Evolutionary conservation across 2,113 vertebrate species (phyloP).

Genomic region (Tonatia bakeri): DNA sequence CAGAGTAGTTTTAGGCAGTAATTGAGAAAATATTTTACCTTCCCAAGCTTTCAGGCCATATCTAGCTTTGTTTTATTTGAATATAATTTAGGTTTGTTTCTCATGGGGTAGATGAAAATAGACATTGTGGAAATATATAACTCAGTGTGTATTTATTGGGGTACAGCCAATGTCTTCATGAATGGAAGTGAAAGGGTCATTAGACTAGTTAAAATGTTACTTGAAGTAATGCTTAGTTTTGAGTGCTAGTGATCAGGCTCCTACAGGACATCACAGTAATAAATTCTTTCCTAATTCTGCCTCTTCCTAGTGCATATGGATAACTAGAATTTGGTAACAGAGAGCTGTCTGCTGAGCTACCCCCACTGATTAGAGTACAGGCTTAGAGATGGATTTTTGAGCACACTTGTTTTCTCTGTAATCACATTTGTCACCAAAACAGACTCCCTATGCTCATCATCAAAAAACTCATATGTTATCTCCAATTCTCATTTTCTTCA

Average conservation of each 20-base stretch:
- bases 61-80: neutral
- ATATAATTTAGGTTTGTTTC: neutral
- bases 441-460: neutral
- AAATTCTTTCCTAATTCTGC: neutral
- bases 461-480: neutral
- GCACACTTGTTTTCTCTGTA: conserved; percentile 21
- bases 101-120: neutral
- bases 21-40: neutral
- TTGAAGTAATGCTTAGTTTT: neutral
- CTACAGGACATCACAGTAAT: neutral
- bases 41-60: neutral
- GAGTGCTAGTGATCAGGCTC: neutral
- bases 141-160: neutral
- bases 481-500: conserved; percentile 34
- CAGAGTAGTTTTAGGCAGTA: neutral
- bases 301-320: neutral
- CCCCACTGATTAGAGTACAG: neutral
- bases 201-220: neutral
- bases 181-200: neutral
- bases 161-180: neutral
- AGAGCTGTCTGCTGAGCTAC: conserved; percentile 29
- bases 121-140: neutral
- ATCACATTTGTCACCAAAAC: conserved; percentile 23
- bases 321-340: neutral
- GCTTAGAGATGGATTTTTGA: neutral